Conservation (phyloP, 1,140 invertebrate genomes). For the Lethocerus indicus region DNA sequence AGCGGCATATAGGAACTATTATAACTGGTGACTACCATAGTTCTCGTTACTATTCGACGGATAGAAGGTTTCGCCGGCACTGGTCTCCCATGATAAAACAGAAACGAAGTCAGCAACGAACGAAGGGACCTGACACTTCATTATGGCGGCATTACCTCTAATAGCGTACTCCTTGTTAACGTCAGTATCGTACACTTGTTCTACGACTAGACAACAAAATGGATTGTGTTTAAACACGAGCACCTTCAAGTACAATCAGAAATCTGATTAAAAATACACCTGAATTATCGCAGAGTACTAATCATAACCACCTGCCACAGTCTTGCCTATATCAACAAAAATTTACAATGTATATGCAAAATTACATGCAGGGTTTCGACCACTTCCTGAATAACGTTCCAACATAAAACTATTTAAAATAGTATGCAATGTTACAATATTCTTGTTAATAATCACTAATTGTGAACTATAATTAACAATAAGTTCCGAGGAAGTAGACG, state of each 20-base stretch:
- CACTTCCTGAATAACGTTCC: too few relatives aligned
- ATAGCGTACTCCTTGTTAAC: slow-evolving; percentile 85
- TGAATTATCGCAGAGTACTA: too few relatives aligned
- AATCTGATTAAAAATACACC: neutral
- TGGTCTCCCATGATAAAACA: slow-evolving; percentile 71
- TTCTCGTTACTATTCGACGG: slow-evolving; percentile 8
- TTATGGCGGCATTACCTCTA: slow-evolving; percentile 71
- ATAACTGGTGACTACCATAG: slow-evolving; percentile 4
- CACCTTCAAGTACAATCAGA: slow-evolving; percentile 76
- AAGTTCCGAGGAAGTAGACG: too few relatives aligned
- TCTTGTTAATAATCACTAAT: too few relatives aligned
- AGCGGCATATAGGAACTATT: too few relatives aligned
- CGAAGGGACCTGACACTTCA: slow-evolving; percentile 83
- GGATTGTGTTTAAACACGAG: slow-evolving; percentile 70
- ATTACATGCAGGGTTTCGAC: neutral
- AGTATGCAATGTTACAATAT: too few relatives aligned
- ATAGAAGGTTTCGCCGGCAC: slow-evolving; percentile 37
- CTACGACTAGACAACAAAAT: slow-evolving; percentile 45
- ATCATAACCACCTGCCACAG: too few relatives aligned
- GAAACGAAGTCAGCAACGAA: slow-evolving; percentile 83
- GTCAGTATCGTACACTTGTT: slow-evolving; percentile 71
- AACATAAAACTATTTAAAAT: too few relatives aligned
- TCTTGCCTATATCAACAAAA: too few relatives aligned
- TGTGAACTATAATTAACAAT: too few relatives aligned
- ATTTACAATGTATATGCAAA: neutral